Conservation (phyloP, 2,888 invertebrate genomes). For the Drosophila meridiana region DNA sequence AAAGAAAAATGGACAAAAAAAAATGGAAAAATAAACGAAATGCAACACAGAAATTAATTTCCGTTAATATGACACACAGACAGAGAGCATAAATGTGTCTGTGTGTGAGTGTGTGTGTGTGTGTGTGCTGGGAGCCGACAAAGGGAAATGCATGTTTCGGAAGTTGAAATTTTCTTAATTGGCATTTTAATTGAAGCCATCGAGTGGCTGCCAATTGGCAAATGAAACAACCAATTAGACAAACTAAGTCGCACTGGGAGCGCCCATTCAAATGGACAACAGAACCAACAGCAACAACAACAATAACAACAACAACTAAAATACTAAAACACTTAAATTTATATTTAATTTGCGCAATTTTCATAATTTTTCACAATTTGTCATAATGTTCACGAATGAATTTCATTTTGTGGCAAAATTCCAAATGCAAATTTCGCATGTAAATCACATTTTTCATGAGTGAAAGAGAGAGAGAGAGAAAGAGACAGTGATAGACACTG, state of each 20-base stretch:
- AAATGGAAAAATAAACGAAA: slow-evolving; percentile 36
- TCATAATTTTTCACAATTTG: slow-evolving; percentile 26
- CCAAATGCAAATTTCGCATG: slow-evolving; percentile 35
- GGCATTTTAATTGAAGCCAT: slow-evolving; percentile 69
- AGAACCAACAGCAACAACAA: background rate
- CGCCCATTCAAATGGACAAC: slow-evolving; percentile 7
- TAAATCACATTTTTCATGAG: slow-evolving; percentile 38
- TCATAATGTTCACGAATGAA: slow-evolving; percentile 13
- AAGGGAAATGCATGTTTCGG: slow-evolving; percentile 49
- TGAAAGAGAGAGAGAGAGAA: background rate
- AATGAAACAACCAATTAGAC: slow-evolving; percentile 28
- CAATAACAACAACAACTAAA: background rate
- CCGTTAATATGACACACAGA: slow-evolving; percentile 59
- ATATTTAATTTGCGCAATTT: slow-evolving; percentile 30
- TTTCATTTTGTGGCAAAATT: slow-evolving; percentile 50
- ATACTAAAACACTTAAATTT: slow-evolving; percentile 3
- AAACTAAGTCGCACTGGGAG: slow-evolving; percentile 13
- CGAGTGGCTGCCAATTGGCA: slow-evolving; percentile 24
- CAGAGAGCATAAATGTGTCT: background rate
- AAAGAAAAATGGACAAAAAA: slow-evolving; percentile 12
- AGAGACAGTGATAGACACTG: slow-evolving; percentile 1
- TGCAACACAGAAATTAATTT: slow-evolving; percentile 70
- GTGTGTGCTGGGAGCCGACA: slow-evolving; percentile 1
- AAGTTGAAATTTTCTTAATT: slow-evolving; percentile 69
- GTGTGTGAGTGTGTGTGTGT: background rate